Evolutionary conservation across 2,113 vertebrate species (phyloP).

Genomic region (Nyctibius bracteatus): DNA sequence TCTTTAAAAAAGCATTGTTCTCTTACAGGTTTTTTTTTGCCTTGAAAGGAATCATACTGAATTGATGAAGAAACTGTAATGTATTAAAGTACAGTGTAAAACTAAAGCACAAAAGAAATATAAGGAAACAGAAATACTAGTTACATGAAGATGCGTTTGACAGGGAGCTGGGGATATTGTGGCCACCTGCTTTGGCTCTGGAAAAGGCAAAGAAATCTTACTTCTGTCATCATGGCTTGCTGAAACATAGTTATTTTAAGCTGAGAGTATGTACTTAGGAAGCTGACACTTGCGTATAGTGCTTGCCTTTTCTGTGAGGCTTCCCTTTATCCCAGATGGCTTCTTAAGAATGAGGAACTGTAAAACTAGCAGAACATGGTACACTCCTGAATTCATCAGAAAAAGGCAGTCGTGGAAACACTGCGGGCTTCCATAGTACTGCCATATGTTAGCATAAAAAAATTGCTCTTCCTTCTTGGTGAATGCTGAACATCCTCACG

Average conservation of each 20-base stretch:
- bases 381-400: neutral
- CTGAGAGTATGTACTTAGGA: neutral
- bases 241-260: neutral
- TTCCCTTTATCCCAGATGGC: constrained; percentile 24
- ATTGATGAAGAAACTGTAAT: neutral
- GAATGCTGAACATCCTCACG: neutral
- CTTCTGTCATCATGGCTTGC: neutral
- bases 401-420: neutral
- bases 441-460: neutral
- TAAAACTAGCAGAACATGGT: neutral
- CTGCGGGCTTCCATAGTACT: neutral
- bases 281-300: neutral
- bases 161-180: neutral
- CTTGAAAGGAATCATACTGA: neutral
- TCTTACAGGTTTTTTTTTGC: neutral
- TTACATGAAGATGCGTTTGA: neutral
- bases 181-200: neutral
- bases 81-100: neutral
- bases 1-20: neutral
- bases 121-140: neutral
- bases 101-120: neutral
- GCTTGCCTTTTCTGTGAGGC: neutral
- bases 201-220: neutral
- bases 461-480: neutral
- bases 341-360: neutral